phyloP scores from a whole-genome alignment of 2,888 invertebrate genomes.

The Cacoxenus indagator region DNA sequence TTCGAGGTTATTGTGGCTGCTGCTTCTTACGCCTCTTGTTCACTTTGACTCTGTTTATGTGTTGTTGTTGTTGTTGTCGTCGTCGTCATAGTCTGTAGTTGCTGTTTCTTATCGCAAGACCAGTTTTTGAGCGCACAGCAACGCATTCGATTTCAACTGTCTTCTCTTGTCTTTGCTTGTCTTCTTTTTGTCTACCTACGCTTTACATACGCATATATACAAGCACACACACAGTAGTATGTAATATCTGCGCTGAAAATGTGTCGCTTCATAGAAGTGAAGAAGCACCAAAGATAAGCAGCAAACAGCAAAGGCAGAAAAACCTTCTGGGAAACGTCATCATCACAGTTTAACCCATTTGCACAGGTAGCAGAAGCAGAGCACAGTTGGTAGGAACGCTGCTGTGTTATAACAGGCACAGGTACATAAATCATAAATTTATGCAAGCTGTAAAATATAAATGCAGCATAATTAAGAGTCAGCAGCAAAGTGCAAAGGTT shows the following conservation, averaged over 20 bases:
- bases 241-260: neutral
- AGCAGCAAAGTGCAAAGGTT: neutral
- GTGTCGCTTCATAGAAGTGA: too few relatives aligned
- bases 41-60: neutral
- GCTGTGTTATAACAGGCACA: neutral
- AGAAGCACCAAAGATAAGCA: neutral
- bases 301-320: neutral
- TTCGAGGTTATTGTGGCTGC: neutral
- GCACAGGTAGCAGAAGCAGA: conserved; percentile 1
- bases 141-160: neutral
- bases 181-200: conserved; percentile 39
- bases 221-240: neutral
- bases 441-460: too few relatives aligned
- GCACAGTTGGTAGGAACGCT: neutral
- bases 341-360: conserved; percentile 6
- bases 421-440: neutral
- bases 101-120: conserved; percentile 7
- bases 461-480: neutral
- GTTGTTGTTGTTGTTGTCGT: too few relatives aligned
- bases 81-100: too few relatives aligned
- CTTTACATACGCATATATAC: conserved; percentile 28
- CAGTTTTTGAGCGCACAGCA: neutral
- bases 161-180: neutral
- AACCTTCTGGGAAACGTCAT: neutral
- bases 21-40: neutral